Conservation (phyloP, 2,888 invertebrate species). For the Hypomecis punctinalis region DNA sequence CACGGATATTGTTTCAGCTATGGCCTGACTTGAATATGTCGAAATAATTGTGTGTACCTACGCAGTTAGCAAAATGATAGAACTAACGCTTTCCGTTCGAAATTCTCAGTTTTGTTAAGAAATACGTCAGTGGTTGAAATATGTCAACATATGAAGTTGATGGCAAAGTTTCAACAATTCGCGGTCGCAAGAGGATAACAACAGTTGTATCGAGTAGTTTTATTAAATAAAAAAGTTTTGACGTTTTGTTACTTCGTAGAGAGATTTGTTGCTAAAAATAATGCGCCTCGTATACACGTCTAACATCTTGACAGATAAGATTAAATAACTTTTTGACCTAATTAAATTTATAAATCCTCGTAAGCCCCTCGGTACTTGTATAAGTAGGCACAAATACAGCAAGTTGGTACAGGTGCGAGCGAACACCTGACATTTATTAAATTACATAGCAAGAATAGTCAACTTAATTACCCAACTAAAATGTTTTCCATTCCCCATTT, state of each 20-base stretch:
- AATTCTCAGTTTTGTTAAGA: not conserved
- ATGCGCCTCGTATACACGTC: too few species aligned
- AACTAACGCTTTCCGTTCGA: conserved; percentile 12
- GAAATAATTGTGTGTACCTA: not conserved
- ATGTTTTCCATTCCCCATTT: too few species aligned
- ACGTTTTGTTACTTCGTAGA: not conserved
- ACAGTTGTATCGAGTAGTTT: not conserved
- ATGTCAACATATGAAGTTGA: not conserved
- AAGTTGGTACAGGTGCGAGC: too few species aligned
- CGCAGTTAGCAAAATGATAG: not conserved
- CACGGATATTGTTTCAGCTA: not conserved
- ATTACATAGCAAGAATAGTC: too few species aligned
- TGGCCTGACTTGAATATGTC: not conserved
- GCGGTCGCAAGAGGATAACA: not conserved
- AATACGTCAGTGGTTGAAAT: not conserved
- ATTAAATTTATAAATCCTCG: too few species aligned
- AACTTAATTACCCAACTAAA: too few species aligned
- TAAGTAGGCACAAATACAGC: too few species aligned
- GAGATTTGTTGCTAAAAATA: not conserved
- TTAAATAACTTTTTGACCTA: too few species aligned
- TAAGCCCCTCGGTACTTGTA: too few species aligned
- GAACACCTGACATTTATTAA: too few species aligned
- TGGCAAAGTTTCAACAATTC: not conserved
- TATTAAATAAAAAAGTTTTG: conserved; percentile 9
- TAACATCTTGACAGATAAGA: too few species aligned